Evolutionary conservation across 2,888 invertebrate species (phyloP).

Genomic region (Thereva nobilitata): DNA sequence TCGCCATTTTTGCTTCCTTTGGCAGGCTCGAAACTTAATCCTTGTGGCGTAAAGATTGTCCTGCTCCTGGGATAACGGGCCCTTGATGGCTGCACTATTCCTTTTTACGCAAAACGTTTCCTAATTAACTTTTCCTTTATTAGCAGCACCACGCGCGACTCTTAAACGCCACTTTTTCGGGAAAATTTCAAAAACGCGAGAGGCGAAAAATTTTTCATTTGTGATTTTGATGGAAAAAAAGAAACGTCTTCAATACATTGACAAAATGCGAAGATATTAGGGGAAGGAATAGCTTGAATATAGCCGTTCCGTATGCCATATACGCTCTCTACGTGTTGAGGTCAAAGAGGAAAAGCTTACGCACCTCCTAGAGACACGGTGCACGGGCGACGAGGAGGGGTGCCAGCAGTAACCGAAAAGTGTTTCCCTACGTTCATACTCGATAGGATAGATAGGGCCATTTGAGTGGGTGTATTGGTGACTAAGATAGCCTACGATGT

Average conservation of each 20-base stretch:
- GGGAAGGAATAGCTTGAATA: slow-evolving; percentile 12
- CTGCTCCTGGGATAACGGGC: not conserved
- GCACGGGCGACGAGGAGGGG: too few species aligned
- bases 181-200: slow-evolving; percentile 23
- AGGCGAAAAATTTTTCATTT: slow-evolving; percentile 17
- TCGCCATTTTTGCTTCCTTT: slow-evolving; percentile 30
- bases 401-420: slow-evolving; percentile 1
- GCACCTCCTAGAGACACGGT: slow-evolving; percentile 1
- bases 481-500: slow-evolving; percentile 26
- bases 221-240: not conserved
- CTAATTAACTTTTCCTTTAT: not conserved
- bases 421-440: not conserved
- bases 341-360: slow-evolving; percentile 32
- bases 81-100: not conserved
- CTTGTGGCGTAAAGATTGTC: not conserved
- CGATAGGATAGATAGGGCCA: slow-evolving; percentile 3
- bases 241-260: slow-evolving; percentile 12
- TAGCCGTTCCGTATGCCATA: not conserved
- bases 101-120: not conserved
- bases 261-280: slow-evolving; percentile 17
- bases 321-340: slow-evolving; percentile 17
- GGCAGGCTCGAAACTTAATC: not conserved
- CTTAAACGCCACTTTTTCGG: slow-evolving; percentile 10
- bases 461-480: slow-evolving; percentile 19
- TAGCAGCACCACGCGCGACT: not conserved